Conservation (phyloP, 2,888 invertebrate species). For the Diarsia dahlii region DNA sequence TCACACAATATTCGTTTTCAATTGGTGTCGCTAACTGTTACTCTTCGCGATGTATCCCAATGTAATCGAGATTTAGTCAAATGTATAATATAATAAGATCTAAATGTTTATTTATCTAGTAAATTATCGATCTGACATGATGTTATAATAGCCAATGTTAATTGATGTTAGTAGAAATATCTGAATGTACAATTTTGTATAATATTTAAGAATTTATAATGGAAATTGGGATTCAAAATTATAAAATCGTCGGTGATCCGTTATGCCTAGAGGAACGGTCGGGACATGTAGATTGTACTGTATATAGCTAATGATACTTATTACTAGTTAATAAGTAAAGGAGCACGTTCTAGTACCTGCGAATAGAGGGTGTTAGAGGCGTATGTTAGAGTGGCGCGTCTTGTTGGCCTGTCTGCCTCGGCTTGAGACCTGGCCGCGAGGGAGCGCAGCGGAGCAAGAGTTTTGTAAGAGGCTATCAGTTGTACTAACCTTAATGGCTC, state of each 20-base stretch:
- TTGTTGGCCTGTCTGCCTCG: constrained; percentile 56
- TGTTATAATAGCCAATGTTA: constrained; percentile 63
- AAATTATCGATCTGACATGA: constrained; percentile 53
- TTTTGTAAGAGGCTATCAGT: constrained; percentile 1
- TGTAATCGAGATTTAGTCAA: constrained; percentile 35
- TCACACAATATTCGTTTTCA: constrained; percentile 56
- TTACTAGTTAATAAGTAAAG: constrained; percentile 75
- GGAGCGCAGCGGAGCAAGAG: background rate
- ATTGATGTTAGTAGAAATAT: constrained; percentile 65
- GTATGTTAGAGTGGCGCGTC: constrained; percentile 65
- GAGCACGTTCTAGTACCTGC: constrained; percentile 77
- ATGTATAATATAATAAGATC: constrained; percentile 32
- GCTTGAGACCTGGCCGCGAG: background rate
- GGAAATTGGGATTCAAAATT: constrained; percentile 34
- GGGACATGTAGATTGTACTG: constrained; percentile 80
- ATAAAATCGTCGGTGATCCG: constrained; percentile 43
- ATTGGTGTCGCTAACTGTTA: constrained; percentile 39
- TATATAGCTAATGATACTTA: constrained; percentile 82
- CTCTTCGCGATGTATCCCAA: constrained; percentile 38
- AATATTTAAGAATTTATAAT: constrained; percentile 51
- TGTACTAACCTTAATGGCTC: background rate
- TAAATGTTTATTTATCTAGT: constrained; percentile 60
- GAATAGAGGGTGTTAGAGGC: constrained; percentile 72
- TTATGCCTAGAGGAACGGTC: constrained; percentile 78
- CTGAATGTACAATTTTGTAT: constrained; percentile 50